These are phyloP conservation scores for Apis dorsata DNA, from an alignment of 1,140 invertebrate genomes.

Conservation along the genomic window DNA sequence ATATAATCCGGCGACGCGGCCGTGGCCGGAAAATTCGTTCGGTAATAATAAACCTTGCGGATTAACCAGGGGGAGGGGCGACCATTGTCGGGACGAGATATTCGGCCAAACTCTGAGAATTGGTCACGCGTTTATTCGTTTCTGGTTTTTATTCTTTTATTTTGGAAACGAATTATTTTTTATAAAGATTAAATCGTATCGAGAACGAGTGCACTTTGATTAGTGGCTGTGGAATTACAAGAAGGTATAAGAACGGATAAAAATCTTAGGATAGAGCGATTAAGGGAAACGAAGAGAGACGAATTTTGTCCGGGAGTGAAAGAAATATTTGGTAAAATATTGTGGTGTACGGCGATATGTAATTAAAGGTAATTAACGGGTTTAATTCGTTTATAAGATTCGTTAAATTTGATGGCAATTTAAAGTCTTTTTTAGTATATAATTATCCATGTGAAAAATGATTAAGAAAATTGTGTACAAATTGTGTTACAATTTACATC, in stretches of 20 bases:
- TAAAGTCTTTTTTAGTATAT: too few species aligned
- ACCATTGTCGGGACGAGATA: too few species aligned
- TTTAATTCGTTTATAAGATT: background rate
- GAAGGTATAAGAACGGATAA: too few species aligned
- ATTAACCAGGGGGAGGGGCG: background rate
- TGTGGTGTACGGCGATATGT: background rate
- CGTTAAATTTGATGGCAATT: background rate
- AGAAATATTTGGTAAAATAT: background rate
- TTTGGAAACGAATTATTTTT: too few species aligned
- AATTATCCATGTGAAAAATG: too few species aligned
- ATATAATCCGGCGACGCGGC: conserved; percentile 61
- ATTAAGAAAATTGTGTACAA: too few species aligned
- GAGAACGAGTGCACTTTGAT: too few species aligned
- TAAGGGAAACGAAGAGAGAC: background rate
- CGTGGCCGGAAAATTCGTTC: conserved; percentile 38
- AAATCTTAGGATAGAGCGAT: too few species aligned
- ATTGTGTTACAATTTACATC: too few species aligned
- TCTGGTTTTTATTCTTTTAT: too few species aligned
- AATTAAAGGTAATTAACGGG: background rate
- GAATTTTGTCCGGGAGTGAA: background rate
- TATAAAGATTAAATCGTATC: too few species aligned
- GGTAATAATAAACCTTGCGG: conserved; percentile 41
- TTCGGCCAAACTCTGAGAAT: background rate
- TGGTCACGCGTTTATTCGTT: background rate
- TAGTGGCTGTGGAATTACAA: too few species aligned